Evolutionary conservation across 2,888 invertebrate genomes (phyloP).

Genomic region (Aelia acuminata): DNA sequence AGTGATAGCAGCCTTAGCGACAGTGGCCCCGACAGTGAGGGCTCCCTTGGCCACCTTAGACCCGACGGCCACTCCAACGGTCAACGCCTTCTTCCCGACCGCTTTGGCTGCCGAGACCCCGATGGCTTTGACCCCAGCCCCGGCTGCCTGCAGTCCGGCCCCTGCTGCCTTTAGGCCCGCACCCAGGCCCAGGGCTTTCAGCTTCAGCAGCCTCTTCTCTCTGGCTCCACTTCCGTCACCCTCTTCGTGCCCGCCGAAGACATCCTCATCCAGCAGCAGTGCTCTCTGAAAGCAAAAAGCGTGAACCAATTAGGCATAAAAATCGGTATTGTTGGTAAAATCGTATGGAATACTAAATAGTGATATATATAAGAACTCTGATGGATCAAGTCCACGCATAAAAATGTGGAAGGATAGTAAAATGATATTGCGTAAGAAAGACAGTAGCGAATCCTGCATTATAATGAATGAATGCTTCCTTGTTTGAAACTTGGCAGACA

Average conservation of each 20-base stretch:
- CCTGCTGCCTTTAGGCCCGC: slow-evolving; percentile 63
- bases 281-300: slow-evolving; percentile 56
- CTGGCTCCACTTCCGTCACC: slow-evolving; percentile 59
- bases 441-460: no score
- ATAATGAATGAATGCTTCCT: no score
- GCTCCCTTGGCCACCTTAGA: slow-evolving; percentile 66
- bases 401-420: no score
- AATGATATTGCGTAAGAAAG: no score
- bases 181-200: slow-evolving; percentile 62
- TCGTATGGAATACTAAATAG: no score
- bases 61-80: slow-evolving; percentile 66
- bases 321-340: no score
- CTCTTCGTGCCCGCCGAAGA: slow-evolving; percentile 61
- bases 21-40: slow-evolving; percentile 65
- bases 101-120: slow-evolving; percentile 65
- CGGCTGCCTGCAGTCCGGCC: slow-evolving; percentile 63
- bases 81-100: slow-evolving; percentile 65
- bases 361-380: no score
- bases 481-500: no score
- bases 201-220: slow-evolving; percentile 63
- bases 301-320: background rate
- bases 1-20: slow-evolving; percentile 66
- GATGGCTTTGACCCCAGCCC: slow-evolving; percentile 64
- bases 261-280: slow-evolving; percentile 60
- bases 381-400: no score